Percentiles rank a stretch among this genome's conserved stretches.
phyloP scores from a whole-genome alignment of 2,797 vertebrate species.

The Paratrypauchen microcephalus region DNA sequence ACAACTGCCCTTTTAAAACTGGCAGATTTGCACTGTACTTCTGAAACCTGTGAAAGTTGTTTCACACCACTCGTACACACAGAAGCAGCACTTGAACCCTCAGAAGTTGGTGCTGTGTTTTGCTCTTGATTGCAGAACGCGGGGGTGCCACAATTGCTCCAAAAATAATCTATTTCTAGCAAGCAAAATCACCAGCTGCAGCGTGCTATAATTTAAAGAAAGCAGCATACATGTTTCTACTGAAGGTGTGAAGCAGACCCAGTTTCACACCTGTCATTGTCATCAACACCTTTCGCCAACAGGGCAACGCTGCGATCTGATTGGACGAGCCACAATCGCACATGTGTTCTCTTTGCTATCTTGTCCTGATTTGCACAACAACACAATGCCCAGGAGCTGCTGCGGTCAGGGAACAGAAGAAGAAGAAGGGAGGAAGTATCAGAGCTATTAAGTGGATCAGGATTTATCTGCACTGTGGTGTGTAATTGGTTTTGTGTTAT shows the following conservation, averaged over 20 bases:
- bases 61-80: neutral
- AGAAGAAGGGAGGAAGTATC: constrained; percentile 38
- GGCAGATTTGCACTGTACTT: neutral
- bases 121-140: constrained; percentile 4
- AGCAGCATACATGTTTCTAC: neutral
- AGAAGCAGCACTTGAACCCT: constrained; percentile 1
- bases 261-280: constrained; percentile 30
- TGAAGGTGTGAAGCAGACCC: constrained; percentile 14
- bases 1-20: neutral
- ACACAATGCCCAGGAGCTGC: constrained; percentile 37
- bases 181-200: neutral
- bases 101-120: neutral
- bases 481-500: constrained; percentile 78
- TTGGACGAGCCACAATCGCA: constrained; percentile 31
- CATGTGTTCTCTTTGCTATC: constrained; percentile 42
- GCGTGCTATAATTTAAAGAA: neutral
- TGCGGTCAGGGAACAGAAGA: constrained; percentile 22
- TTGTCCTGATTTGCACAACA: constrained; percentile 42
- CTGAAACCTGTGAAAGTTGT: neutral
- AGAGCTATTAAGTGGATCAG: constrained; percentile 71
- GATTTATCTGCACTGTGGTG: constrained; percentile 63
- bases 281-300: constrained; percentile 43
- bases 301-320: constrained; percentile 37
- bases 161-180: constrained; percentile 8
- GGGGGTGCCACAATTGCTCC: neutral